Evolutionary conservation across 2,797 vertebrate genomes (phyloP).

Genomic region (Heterohyrax brucei): DNA sequence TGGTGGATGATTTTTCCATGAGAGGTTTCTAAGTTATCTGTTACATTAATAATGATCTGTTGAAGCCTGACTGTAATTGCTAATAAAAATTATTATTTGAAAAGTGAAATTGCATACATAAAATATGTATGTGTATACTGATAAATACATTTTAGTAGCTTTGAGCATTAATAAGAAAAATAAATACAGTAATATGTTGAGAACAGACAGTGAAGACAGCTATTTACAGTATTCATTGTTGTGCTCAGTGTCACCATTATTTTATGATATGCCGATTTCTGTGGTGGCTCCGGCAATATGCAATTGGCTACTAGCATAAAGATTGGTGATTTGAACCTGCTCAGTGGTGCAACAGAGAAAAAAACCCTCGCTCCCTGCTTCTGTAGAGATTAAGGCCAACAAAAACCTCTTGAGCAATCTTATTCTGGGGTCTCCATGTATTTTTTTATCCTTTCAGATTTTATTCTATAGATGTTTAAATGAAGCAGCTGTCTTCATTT

Average conservation of each 20-base stretch:
- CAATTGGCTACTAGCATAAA: background rate
- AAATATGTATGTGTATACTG: background rate
- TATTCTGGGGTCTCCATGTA: no score
- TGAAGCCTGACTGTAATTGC: conserved; percentile 2
- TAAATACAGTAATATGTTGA: background rate
- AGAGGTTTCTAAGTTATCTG: background rate
- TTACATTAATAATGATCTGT: conserved; percentile 17
- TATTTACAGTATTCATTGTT: background rate
- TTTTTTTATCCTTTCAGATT: background rate
- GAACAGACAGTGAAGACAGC: background rate
- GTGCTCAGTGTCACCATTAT: background rate
- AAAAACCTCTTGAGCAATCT: no score
- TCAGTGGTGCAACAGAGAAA: no score
- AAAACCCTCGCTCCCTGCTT: no score
- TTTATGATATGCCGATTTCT: background rate
- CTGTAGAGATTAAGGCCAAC: no score
- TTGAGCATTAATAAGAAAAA: conserved; percentile 23
- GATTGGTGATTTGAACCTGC: no score
- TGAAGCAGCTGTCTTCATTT: background rate
- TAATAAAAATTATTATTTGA: conserved; percentile 25
- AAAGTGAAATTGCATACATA: background rate
- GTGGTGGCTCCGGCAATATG: background rate
- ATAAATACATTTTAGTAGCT: background rate
- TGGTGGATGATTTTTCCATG: conserved; percentile 8
- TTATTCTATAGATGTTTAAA: background rate